Conservation (phyloP, 2,888 invertebrate genomes). For the Athalia cordata region DNA sequence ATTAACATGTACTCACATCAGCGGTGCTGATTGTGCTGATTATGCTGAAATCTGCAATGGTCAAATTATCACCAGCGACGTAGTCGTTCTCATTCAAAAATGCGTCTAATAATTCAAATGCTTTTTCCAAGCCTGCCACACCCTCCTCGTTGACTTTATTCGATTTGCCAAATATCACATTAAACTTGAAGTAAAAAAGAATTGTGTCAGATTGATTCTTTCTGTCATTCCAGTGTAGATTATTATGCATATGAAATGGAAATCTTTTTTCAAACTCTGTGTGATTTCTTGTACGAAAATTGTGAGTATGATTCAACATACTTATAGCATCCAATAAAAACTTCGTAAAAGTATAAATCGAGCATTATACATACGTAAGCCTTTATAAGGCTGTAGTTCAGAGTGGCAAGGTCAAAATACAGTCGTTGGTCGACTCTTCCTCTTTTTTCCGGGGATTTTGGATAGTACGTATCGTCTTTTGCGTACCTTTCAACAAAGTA, state of each 20-base stretch:
- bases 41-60: conserved; percentile 82
- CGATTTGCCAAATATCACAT: conserved; percentile 76
- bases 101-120: conserved; percentile 77
- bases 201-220: too few relatives aligned
- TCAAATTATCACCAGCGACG: conserved; percentile 81
- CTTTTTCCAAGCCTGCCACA: conserved; percentile 75
- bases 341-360: too few relatives aligned
- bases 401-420: conserved; percentile 86
- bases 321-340: too few relatives aligned
- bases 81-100: conserved; percentile 78
- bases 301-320: not conserved
- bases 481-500: conserved; percentile 89
- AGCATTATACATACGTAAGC: conserved; percentile 80
- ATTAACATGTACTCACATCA: conserved; percentile 62
- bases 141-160: conserved; percentile 62
- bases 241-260: not conserved
- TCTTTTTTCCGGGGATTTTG: conserved; percentile 85
- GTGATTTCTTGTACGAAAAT: not conserved
- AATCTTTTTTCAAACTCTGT: not conserved
- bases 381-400: conserved; percentile 82
- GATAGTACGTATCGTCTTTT: conserved; percentile 83
- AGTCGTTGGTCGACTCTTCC: conserved; percentile 87
- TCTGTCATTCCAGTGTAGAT: not conserved
- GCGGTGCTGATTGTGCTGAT: conserved; percentile 78
- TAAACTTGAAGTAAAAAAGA: conserved; percentile 73